Base-by-base conservation (phyloP, 2,888 invertebrate species). In the Sericinus montela region DNA sequence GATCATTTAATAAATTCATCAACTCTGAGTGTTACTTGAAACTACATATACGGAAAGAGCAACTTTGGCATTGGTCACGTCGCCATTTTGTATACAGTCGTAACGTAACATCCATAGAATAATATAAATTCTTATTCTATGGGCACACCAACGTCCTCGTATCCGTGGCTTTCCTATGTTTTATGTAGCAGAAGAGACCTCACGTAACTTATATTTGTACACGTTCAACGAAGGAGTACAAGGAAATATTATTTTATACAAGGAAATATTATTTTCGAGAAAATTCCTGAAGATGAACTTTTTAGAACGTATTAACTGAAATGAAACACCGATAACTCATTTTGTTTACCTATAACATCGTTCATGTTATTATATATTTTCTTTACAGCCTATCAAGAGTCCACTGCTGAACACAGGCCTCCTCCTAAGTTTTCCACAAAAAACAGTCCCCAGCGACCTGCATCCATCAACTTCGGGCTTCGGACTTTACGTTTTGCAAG, bases 1-100 rank as follows among this genome's bases (percentile, higher is more conserved):
- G 16, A 8, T 35, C 41, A 41, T 36, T 40, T 19, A 35, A 16
- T 34, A 11, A 41, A 47, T 47, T 35, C 36, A 47, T 47, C 28
- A 36, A 29, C 25, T 47, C 6, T 36, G n/a, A 36, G 47, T 47
- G 47, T 28, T 15, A 36, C 28, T 36, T 35, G 47, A 30, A 48
- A 34, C 37, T 15, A 37, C 42, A 32, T 36, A 48, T 32, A 42
- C 25, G 38, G 42, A n/a, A 25, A 16, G 36, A 37, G 37, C 13
- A 15, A 16, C 30, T 48, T 13, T n/a, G n/a, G 25, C 37, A 15
- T 48, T 43, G 42, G 42, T 42, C 38, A 43, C 36, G 32, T 30
- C 23, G 32, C 38, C 23, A 23, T 45, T 43, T 37, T 32, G 32
- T 37, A 37, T 29, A 35, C 32, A 38, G 28, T 19, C 36, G 14